Evolutionary conservation across 2,113 vertebrate species (phyloP).

Genomic region (Hucho hucho): DNA sequence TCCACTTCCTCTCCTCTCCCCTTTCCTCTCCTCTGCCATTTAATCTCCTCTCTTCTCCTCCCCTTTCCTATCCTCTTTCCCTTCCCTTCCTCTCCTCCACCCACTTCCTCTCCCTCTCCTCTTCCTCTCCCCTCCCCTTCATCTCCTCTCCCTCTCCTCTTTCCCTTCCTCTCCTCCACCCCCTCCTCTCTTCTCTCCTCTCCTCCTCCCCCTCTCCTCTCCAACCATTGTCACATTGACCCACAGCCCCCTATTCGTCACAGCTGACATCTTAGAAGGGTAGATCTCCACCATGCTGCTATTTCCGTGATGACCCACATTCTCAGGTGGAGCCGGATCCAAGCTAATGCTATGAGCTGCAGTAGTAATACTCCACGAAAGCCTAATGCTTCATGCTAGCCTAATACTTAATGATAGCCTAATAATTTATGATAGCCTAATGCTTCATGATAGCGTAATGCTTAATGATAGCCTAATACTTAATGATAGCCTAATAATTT

Average conservation of each 20-base stretch:
- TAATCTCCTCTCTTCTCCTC: no score
- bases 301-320: slow-evolving; percentile 65
- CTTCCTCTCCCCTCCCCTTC: slow-evolving; percentile 42
- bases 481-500: no score
- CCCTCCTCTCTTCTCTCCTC: slow-evolving; percentile 26
- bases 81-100: slow-evolving; percentile 6
- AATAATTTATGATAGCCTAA: no score
- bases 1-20: no score
- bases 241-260: slow-evolving; percentile 70
- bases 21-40: no score
- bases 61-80: no score
- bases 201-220: slow-evolving; percentile 6
- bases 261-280: slow-evolving; percentile 53
- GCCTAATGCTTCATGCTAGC: slow-evolving; percentile 15
- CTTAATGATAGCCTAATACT: no score
- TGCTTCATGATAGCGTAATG: no score
- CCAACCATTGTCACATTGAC: slow-evolving; percentile 65
- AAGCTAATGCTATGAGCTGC: slow-evolving; percentile 55
- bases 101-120: slow-evolving; percentile 24
- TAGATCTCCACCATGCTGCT: slow-evolving; percentile 31
- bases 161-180: not conserved
- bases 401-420: slow-evolving; percentile 29
- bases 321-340: slow-evolving; percentile 58
- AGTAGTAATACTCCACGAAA: not conserved
- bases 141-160: not conserved